phyloP scores from a whole-genome alignment of 2,113 vertebrate species.

The Haliaeetus leucogaster region DNA sequence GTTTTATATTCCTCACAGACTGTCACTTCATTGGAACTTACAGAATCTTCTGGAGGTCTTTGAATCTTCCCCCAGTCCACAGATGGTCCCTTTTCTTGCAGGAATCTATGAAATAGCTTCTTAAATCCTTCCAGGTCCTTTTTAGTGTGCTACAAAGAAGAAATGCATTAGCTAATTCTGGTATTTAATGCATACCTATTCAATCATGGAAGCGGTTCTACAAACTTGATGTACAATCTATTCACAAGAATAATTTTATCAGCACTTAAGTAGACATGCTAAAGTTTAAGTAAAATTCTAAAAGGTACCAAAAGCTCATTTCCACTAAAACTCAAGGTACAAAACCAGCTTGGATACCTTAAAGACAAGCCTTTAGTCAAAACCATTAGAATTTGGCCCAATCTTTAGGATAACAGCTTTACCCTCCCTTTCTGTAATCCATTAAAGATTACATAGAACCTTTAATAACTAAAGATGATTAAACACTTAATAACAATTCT shows the following conservation, averaged over 20 bases:
- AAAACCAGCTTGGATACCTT: not conserved
- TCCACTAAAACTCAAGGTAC: not conserved
- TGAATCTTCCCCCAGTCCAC: constrained; percentile 96
- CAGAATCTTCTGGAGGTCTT: constrained; percentile 93
- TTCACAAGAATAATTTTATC: not conserved
- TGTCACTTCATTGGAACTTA: constrained; percentile 70
- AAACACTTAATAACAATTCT: not conserved
- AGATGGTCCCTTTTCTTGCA: constrained; percentile 93
- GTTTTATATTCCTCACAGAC: not conserved
- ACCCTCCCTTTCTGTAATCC: not conserved
- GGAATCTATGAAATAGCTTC: constrained; percentile 95
- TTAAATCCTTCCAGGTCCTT: constrained; percentile 95
- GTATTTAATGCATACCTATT: not conserved
- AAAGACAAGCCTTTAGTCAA: not conserved
- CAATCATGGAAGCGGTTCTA: not conserved
- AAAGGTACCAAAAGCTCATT: not conserved
- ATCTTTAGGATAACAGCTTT: not conserved
- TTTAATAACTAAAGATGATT: constrained; percentile 25
- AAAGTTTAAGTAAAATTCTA: not conserved
- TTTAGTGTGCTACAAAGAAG: constrained; percentile 81
- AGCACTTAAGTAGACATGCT: not conserved
- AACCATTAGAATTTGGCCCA: not conserved
- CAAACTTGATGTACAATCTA: not conserved
- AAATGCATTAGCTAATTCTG: not conserved
- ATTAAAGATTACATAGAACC: not conserved